Evolutionary conservation across 2,888 invertebrate species (phyloP).

Genomic region (Mactromeris polynyma): DNA sequence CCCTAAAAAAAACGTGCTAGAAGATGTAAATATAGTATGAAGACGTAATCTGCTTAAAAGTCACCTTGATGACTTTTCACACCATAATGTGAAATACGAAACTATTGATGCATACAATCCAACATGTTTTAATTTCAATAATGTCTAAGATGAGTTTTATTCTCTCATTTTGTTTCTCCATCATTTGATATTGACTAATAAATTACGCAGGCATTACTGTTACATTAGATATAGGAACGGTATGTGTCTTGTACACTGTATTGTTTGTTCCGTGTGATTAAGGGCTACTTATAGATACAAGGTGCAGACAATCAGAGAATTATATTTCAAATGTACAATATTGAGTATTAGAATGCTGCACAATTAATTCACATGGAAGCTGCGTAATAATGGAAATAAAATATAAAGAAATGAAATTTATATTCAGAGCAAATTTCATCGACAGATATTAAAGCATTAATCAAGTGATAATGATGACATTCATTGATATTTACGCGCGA

Average conservation of each 20-base stretch:
- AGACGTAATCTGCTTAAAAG: slow-evolving; percentile 4
- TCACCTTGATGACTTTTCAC: slow-evolving; percentile 8
- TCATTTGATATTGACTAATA: background rate
- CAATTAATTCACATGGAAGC: no score
- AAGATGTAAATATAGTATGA: background rate
- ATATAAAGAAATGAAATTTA: background rate
- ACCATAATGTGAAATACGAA: background rate
- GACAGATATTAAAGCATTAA: background rate
- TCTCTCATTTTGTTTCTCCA: background rate
- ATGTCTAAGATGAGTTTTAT: background rate
- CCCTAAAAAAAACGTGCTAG: background rate
- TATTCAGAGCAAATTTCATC: background rate
- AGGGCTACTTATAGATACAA: no score
- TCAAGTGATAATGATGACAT: background rate
- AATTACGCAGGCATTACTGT: no score
- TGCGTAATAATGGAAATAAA: background rate
- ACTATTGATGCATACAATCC: background rate
- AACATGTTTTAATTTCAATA: background rate
- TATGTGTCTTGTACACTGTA: background rate
- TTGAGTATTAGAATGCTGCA: no score
- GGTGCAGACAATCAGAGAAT: no score
- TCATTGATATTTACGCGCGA: background rate
- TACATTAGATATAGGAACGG: background rate
- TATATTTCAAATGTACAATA: no score
- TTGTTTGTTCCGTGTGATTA: no score